Conservation (phyloP, 2,797 vertebrate species). For the Cottoperca gobio region DNA sequence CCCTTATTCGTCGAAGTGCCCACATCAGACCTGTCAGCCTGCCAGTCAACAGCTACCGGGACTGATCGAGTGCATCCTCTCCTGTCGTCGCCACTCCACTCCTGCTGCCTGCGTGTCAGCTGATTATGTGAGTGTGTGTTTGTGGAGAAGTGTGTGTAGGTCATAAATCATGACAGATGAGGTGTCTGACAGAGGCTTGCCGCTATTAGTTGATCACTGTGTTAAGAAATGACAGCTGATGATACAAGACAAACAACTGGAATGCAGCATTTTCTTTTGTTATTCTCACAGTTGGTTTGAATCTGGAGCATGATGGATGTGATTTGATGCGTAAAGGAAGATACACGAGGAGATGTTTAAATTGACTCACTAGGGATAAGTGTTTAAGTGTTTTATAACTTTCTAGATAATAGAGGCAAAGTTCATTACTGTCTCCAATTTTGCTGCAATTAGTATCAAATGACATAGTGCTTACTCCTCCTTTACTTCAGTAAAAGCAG, state of each 20-base stretch:
- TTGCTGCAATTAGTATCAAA: neutral
- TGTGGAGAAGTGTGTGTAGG: conserved; percentile 18
- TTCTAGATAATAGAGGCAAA: neutral
- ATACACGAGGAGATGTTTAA: neutral
- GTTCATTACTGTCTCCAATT: neutral
- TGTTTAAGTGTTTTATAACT: neutral
- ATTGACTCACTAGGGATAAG: too few species aligned
- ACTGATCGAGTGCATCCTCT: conserved; percentile 60
- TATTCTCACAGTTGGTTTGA: neutral
- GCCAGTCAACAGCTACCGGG: conserved; percentile 48
- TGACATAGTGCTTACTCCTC: neutral
- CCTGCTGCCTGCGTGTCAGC: conserved; percentile 37
- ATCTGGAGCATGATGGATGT: neutral
- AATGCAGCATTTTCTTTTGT: conserved; percentile 4
- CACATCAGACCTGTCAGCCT: conserved; percentile 48
- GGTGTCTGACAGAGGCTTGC: conserved; percentile 41
- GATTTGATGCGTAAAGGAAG: neutral
- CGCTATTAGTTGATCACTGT: conserved; percentile 57
- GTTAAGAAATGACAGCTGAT: conserved; percentile 62
- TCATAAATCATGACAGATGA: conserved; percentile 64
- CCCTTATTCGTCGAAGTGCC: conserved; percentile 47
- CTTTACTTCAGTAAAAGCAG: neutral
- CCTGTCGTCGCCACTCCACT: conserved; percentile 15
- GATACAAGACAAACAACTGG: conserved; percentile 42
- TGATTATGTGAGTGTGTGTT: conserved; percentile 42